Conservation (phyloP, 2,888 invertebrate species). For the Schizaphis graminum region DNA sequence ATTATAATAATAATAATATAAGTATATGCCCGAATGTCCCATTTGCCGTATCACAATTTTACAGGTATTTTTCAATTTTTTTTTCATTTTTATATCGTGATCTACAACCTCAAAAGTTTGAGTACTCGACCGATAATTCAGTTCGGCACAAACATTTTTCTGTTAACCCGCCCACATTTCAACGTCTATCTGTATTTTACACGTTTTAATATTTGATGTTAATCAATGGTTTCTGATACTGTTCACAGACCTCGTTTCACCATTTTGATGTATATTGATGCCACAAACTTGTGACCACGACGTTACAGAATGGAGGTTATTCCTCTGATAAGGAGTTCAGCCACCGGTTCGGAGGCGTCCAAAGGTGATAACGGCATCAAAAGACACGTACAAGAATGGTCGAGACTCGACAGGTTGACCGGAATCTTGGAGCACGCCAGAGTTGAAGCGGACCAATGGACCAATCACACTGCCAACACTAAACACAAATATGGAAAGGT, state of each 20-base stretch:
- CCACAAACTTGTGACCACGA: slow-evolving; percentile 3
- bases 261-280: slow-evolving; percentile 47
- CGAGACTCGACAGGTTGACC: slow-evolving; percentile 73
- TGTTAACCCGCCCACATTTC: too few relatives aligned
- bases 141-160: background rate
- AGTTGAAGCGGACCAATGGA: slow-evolving; percentile 74
- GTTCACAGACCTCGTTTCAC: slow-evolving; percentile 52
- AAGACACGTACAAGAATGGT: slow-evolving; percentile 75
- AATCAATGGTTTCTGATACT: background rate
- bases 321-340: slow-evolving; percentile 56
- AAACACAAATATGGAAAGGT: slow-evolving; percentile 74
- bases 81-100: background rate
- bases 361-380: slow-evolving; percentile 68
- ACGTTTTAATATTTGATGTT: background rate
- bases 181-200: too few relatives aligned
- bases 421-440: slow-evolving; percentile 74
- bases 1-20: background rate
- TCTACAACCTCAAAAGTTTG: background rate
- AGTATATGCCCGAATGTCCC: background rate
- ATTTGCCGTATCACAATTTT: background rate
- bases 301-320: slow-evolving; percentile 54
- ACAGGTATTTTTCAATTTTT: background rate
- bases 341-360: slow-evolving; percentile 57
- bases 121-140: background rate
- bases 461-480: slow-evolving; percentile 72